Base-by-base conservation (phyloP, 2,113 vertebrate genomes). In the Aegithalos caudatus region DNA sequence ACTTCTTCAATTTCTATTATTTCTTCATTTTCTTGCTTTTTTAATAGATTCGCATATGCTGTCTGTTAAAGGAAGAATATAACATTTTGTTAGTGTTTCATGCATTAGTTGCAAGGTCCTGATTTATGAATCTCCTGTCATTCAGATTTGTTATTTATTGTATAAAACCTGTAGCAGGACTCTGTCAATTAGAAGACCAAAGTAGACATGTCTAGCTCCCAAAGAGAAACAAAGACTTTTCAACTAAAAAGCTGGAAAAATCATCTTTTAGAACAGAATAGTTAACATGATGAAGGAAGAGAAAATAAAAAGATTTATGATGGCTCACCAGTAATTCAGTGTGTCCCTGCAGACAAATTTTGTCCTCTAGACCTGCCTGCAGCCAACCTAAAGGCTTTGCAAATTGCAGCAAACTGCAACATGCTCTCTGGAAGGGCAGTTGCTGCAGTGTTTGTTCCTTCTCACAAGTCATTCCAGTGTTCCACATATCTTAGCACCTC, bases 11-110 rank as follows among this genome's bases (percentile, higher is more conserved):
- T 35, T 47, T 50, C 1, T 79, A 53, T 37, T 45, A 40, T 44
- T 72, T 96, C 94, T 96, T 95, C 95, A 31, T 29, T 61, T 93
- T 50, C 86, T 23, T 56, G 3, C 0, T 62, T 66, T 47, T 12
- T 58, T 16, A 83, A 27, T 47, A 17, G 16, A 70, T 54, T 37
- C 6, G 16, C 25, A 56, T 69, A 11, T 44, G 93, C 67, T 57
- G 2, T 3, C 96, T 97, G 14, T 81, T 66, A 81, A 95, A 88
- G 20, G 20, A 90, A 95, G 31, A 93, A 88, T 20, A 83, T 88
- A 67, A 73, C 1, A 70, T 66, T 80, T 88, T 2, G n/a, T 96
- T 93, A 95, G 60, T 47, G 9, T 86, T 90, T 88, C 14, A 54
- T 73, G 33, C 29, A 58, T 80, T 77, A 47, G 14, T 71, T 42